These are phyloP conservation scores for Luehdorfia chinensis DNA, from an alignment of 1,140 invertebrate species.

Conservation along the genomic window DNA sequence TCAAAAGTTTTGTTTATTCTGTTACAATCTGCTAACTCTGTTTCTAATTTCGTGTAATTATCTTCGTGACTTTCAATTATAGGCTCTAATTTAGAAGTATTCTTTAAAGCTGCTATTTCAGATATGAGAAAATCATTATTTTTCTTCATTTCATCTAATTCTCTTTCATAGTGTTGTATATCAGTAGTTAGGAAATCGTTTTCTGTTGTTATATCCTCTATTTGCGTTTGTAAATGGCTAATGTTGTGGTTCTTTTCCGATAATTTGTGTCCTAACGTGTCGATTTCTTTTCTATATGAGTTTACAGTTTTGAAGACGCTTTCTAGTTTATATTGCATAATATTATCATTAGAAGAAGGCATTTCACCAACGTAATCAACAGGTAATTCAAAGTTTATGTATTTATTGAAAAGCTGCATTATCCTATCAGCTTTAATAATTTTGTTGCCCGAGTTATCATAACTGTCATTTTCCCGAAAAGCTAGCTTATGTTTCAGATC, in stretches of 20 bases:
- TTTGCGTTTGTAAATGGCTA: slow-evolving; percentile 60
- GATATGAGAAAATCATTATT: slow-evolving; percentile 82
- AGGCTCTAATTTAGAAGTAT: slow-evolving; percentile 79
- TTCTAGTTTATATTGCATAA: slow-evolving; percentile 58
- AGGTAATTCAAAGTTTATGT: slow-evolving; percentile 67
- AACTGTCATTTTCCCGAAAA: slow-evolving; percentile 46
- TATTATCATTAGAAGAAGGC: slow-evolving; percentile 53
- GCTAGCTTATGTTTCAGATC: slow-evolving; percentile 67
- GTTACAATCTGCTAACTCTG: slow-evolving; percentile 78
- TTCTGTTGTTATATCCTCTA: slow-evolving; percentile 72
- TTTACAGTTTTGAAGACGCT: slow-evolving; percentile 60
- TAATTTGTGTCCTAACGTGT: slow-evolving; percentile 52
- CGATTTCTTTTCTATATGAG: slow-evolving; percentile 65
- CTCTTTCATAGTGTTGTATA: slow-evolving; percentile 79
- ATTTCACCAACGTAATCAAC: slow-evolving; percentile 68
- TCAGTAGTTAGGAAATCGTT: slow-evolving; percentile 79
- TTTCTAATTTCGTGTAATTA: slow-evolving; percentile 78
- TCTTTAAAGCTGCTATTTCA: slow-evolving; percentile 79
- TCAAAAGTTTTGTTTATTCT: slow-evolving; percentile 73
- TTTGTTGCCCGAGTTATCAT: slow-evolving; percentile 47
- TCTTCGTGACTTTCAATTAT: slow-evolving; percentile 83
- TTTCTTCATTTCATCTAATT: slow-evolving; percentile 81
- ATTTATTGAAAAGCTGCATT: slow-evolving; percentile 72
- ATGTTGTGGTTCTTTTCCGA: slow-evolving; percentile 60
- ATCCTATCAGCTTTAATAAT: slow-evolving; percentile 63